phyloP scores from a whole-genome alignment of 1,140 invertebrate genomes.

The Cheumatopsyche charites region DNA sequence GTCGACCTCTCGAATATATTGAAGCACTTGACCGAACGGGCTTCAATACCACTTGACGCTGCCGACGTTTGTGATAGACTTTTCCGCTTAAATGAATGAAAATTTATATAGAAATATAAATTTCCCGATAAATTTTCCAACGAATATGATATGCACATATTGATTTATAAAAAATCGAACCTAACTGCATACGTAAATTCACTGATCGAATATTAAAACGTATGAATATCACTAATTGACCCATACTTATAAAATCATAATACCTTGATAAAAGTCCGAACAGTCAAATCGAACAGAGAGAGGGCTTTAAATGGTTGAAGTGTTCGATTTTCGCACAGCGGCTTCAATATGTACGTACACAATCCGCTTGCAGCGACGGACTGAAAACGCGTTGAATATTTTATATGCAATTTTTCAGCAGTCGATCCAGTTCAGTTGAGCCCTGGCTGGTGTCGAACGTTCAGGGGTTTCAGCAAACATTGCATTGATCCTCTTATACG shows the following conservation, averaged over 20 bases:
- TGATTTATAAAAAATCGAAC: no score
- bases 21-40: constrained; percentile 18
- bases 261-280: no score
- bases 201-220: no score
- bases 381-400: constrained; percentile 22
- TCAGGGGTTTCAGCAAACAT: constrained; percentile 32
- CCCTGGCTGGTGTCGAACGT: constrained; percentile 2
- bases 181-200: no score
- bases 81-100: background rate
- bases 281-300: no score
- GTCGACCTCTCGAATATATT: constrained; percentile 9
- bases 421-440: constrained; percentile 6
- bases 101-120: background rate
- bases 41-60: constrained; percentile 22
- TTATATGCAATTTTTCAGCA: constrained; percentile 21
- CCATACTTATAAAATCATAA: no score
- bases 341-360: no score
- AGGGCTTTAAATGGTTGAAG: background rate
- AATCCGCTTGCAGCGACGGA: background rate
- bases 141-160: no score
- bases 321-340: background rate
- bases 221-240: no score
- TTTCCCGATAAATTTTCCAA: no score
- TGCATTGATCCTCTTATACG: constrained; percentile 33
- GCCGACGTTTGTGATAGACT: constrained; percentile 27